Evolutionary conservation across 1,140 invertebrate genomes (phyloP).

Genomic region (Zaprionus capensis): DNA sequence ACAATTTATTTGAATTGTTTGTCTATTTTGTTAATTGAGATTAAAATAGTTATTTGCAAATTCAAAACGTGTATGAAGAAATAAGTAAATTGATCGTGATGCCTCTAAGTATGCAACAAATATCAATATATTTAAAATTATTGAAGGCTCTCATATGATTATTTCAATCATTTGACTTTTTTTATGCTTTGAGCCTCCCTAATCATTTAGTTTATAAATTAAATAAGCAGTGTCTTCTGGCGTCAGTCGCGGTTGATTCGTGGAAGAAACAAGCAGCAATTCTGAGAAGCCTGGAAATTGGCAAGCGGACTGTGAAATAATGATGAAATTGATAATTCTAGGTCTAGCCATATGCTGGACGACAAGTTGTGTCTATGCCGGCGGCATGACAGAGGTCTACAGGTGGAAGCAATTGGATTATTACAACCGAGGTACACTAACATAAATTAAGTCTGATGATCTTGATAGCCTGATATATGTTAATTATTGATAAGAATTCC

Average conservation of each 20-base stretch:
- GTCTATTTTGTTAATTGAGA: too few relatives aligned
- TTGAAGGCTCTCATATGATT: background rate
- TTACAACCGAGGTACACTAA: slow-evolving; percentile 61
- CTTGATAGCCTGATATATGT: background rate
- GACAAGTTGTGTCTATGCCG: slow-evolving; percentile 22
- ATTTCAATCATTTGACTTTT: background rate
- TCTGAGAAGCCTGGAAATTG: background rate
- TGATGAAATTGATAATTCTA: slow-evolving; percentile 4
- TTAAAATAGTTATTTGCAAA: too few relatives aligned
- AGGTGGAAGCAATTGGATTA: slow-evolving; percentile 85
- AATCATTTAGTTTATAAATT: background rate
- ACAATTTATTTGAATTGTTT: background rate
- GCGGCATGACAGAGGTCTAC: slow-evolving; percentile 83
- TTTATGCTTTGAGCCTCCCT: background rate
- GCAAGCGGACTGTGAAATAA: background rate
- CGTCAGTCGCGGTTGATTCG: slow-evolving; percentile 24
- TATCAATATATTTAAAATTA: background rate
- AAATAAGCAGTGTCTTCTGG: background rate
- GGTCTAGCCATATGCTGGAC: slow-evolving; percentile 21
- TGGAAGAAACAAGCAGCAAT: slow-evolving; percentile 4
- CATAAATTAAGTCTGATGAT: background rate
- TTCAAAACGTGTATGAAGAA: too few relatives aligned
- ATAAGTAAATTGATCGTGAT: background rate
- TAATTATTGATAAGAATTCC: background rate
- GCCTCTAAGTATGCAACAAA: background rate